Evolutionary conservation across 2,888 invertebrate species (phyloP).

Genomic region (Hybos culiciformis): DNA sequence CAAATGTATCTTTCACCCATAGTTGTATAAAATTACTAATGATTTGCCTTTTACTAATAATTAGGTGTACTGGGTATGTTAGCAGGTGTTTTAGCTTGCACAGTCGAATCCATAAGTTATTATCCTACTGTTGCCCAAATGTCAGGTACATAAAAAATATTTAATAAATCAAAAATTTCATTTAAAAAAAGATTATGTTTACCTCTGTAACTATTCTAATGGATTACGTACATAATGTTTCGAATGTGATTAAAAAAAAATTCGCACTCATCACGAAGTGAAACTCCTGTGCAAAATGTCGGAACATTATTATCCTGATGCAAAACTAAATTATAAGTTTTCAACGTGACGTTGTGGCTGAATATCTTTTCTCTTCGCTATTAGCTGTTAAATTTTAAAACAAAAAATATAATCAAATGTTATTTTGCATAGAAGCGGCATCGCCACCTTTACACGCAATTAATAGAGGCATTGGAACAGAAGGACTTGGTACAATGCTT

Average conservation of each 20-base stretch:
- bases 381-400: neutral
- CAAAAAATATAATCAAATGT: neutral
- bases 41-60: neutral
- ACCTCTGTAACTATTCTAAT: neutral
- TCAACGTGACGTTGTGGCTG: too few relatives aligned
- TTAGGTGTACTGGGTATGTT: slow-evolving; percentile 63
- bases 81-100: slow-evolving; percentile 64
- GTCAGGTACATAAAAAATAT: slow-evolving; percentile 42
- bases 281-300: neutral
- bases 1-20: neutral
- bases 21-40: neutral
- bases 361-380: neutral
- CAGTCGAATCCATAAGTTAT: slow-evolving; percentile 74
- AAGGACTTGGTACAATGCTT: slow-evolving; percentile 71
- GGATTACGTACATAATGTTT: neutral
- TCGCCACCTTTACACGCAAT: slow-evolving; percentile 77
- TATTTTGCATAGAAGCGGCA: slow-evolving; percentile 46
- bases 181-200: neutral
- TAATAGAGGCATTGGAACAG: slow-evolving; percentile 72
- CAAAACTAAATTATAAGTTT: too few relatives aligned
- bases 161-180: neutral
- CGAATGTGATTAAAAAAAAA: neutral
- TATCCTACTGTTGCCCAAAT: slow-evolving; percentile 81
- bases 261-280: neutral
- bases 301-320: neutral